Evolutionary conservation across 1,140 invertebrate genomes (phyloP), one percentile per base, ranked within the genome.

Genomic region (Arion vulgaris): DNA sequence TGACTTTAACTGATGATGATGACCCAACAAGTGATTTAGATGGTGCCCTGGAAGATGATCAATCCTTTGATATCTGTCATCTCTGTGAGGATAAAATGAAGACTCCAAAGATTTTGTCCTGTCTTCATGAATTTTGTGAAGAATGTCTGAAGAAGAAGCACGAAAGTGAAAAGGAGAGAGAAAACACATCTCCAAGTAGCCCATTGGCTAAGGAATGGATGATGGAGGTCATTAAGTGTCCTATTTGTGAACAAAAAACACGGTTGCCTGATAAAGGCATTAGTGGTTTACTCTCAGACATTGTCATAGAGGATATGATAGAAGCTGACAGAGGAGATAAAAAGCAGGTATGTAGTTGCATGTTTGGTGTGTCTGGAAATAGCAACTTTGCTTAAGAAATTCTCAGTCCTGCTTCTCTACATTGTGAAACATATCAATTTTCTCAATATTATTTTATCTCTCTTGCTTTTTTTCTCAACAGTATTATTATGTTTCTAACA

Each of bases 121-220:
- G 97, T 92, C 94, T 98, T 86, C 97, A 98, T 94, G 96, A 96
- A 1, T 98, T 97, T 93, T 98, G 97, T 93, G 95, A 97, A 93
- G 93, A 94, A 74, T 98, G 97, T 91, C 93, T 77, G 36, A 72
- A 77, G 17, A 75, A 75, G 28, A 71, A 74, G 66, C 26, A 51
- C 11, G 68, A 78, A 1, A 36, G 17, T 32, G 81, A 84, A 36
- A 75, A 78, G 71, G 66, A 66, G 17, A 49, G 49, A n/a, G 66
- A 79, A 53, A 45, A 26, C 23, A 34, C 49, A 51, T 66, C 81
- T 5, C 81, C 81, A 13, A 57, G 73, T 23, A 34, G 57, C 57
- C 76, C 78, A 28, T 39, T 53, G 28, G 71, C 51, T 74, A 73
- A 71, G n/a, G 69, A 62, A 34, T 53, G 51, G 66, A 71, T 49